These are phyloP conservation scores for Manduca sexta DNA, from an alignment of 1,140 invertebrate genomes.

Conservation along the genomic window DNA sequence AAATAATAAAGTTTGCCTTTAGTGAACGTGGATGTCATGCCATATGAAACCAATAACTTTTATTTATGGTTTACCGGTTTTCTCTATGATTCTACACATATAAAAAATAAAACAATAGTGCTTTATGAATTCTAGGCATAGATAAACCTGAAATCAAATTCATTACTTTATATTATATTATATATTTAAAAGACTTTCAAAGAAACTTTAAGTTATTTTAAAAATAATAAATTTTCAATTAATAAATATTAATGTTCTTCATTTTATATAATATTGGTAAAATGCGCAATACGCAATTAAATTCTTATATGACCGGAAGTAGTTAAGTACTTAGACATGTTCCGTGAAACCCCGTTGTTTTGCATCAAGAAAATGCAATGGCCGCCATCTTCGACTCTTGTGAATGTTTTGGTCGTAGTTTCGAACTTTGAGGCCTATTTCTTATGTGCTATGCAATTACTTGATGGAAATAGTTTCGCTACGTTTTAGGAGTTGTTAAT, in stretches of 20 bases:
- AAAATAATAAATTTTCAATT: not conserved
- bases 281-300: not conserved
- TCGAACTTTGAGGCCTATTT: conserved; percentile 64
- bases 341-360: conserved; percentile 72
- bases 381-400: conserved; percentile 73
- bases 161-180: not conserved
- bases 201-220: not conserved
- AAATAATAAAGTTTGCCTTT: no score
- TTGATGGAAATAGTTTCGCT: conserved; percentile 59
- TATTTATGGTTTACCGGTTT: not conserved
- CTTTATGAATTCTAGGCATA: not conserved
- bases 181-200: not conserved
- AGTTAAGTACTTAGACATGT: conserved; percentile 51
- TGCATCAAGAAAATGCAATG: conserved; percentile 73
- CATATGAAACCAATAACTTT: not conserved
- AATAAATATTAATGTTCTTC: not conserved
- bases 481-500: conserved; percentile 49
- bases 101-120: not conserved
- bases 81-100: conserved; percentile 5
- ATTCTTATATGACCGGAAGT: conserved; percentile 65
- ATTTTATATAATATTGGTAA: not conserved
- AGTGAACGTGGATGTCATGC: not conserved
- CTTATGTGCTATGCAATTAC: conserved; percentile 64
- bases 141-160: conserved; percentile 5
- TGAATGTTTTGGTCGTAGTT: conserved; percentile 74